Conservation (phyloP, 64 coral and sea anemone species). For the Orbicella faveolata region DNA sequence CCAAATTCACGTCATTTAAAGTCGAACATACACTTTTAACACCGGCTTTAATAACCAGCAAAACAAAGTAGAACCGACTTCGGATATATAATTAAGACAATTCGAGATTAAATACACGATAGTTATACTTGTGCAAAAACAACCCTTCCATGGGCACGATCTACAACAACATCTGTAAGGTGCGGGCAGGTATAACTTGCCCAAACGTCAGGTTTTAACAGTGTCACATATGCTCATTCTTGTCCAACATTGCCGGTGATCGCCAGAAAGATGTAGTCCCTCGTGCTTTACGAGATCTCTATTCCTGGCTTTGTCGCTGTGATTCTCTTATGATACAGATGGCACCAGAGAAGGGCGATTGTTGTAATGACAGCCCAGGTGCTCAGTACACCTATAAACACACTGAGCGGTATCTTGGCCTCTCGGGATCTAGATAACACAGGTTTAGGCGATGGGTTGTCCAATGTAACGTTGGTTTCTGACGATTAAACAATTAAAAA, state of each 20-base stretch:
- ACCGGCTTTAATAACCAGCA: no score
- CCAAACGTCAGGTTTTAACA: no score
- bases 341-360: constrained; percentile 43
- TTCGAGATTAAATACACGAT: no score
- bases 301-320: not conserved
- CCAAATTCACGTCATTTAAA: no score
- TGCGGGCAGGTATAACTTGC: no score
- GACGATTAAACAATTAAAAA: not conserved
- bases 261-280: not conserved
- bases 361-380: constrained; percentile 21
- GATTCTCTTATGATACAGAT: constrained; percentile 40
- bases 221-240: not conserved
- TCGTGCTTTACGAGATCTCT: not conserved
- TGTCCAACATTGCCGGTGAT: not conserved
- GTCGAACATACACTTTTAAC: no score
- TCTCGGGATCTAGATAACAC: not conserved
- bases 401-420: constrained; percentile 35
- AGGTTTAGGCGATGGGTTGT: not conserved
- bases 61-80: no score
- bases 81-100: no score
- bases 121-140: no score
- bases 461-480: not conserved
- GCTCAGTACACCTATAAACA: constrained; percentile 35
- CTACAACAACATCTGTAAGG: no score
- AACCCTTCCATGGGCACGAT: no score